A percentile compares a stretch with the other conserved stretches of the same genome.
phyloP scores from a whole-genome alignment of 2,797 vertebrate species.

The Nannoperca australis region DNA sequence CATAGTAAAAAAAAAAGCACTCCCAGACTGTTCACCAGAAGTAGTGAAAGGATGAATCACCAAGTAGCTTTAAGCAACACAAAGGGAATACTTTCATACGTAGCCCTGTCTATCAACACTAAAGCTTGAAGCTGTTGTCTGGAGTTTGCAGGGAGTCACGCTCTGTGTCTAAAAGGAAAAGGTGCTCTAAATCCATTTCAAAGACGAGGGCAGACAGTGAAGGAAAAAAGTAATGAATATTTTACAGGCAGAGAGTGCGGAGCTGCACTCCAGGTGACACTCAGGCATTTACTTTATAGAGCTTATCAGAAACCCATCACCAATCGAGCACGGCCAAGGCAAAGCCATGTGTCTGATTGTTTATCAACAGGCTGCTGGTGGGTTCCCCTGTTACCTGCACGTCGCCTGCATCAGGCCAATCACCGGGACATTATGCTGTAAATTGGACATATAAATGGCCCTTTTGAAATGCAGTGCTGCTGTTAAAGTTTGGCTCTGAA shows the following conservation, averaged over 20 bases:
- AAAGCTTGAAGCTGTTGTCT: conserved; percentile 55
- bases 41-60: conserved; percentile 57
- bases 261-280: conserved; percentile 74
- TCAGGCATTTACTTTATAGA: conserved; percentile 62
- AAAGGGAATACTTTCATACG: conserved; percentile 56
- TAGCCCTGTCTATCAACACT: conserved; percentile 28
- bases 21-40: conserved; percentile 40
- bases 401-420: conserved; percentile 66
- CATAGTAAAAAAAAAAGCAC: conserved; percentile 30
- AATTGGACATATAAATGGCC: conserved; percentile 65
- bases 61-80: conserved; percentile 53
- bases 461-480: conserved; percentile 55
- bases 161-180: conserved; percentile 66
- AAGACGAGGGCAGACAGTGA: conserved; percentile 71
- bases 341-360: conserved; percentile 73
- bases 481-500: conserved; percentile 44
- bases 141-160: conserved; percentile 52
- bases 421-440: conserved; percentile 56
- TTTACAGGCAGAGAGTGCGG: conserved; percentile 74
- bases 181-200: conserved; percentile 72
- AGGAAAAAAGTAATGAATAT: conserved; percentile 83
- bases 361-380: conserved; percentile 68
- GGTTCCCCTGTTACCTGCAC: conserved; percentile 54
- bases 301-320: conserved; percentile 80
- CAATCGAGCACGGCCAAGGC: conserved; percentile 51